These are phyloP conservation scores for Disparrhopalites patrizii DNA, from an alignment of 2,888 invertebrate species.

Conservation along the genomic window DNA sequence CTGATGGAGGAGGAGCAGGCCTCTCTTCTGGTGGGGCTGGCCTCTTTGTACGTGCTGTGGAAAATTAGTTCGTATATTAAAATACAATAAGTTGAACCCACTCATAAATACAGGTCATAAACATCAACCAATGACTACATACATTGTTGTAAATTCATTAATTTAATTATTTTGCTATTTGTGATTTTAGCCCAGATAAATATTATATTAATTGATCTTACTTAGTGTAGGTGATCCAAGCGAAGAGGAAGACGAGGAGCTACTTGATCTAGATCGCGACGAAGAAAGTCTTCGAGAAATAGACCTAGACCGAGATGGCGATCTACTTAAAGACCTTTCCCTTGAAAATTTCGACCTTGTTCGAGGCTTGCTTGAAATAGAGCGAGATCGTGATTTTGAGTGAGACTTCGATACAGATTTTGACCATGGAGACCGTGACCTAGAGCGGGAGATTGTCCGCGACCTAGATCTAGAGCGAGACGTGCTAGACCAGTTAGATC, in stretches of 20 bases:
- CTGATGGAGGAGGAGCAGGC: neutral
- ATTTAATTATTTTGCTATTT: neutral
- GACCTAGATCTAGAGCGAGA: conserved; percentile 54
- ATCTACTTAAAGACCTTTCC: conserved; percentile 27
- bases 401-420: conserved; percentile 24
- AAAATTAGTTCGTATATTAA: neutral
- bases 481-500: conserved; percentile 47
- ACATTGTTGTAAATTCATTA: neutral
- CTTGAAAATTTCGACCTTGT: conserved; percentile 37
- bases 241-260: conserved; percentile 30
- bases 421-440: conserved; percentile 26
- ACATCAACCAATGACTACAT: neutral
- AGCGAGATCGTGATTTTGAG: conserved; percentile 24
- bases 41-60: conserved; percentile 10
- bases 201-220: neutral
- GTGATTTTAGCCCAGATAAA: neutral
- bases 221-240: conserved; percentile 23
- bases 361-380: conserved; percentile 11
- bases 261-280: conserved; percentile 26
- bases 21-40: conserved; percentile 12
- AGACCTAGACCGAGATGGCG: conserved; percentile 27
- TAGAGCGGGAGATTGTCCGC: conserved; percentile 52
- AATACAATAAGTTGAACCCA: neutral
- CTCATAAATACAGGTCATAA: too few relatives aligned
- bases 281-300: conserved; percentile 10